Evolutionary conservation across 2,113 vertebrate species (phyloP), one percentile per base, ranked within the genome.

Genomic region (Saguinus imperator): DNA sequence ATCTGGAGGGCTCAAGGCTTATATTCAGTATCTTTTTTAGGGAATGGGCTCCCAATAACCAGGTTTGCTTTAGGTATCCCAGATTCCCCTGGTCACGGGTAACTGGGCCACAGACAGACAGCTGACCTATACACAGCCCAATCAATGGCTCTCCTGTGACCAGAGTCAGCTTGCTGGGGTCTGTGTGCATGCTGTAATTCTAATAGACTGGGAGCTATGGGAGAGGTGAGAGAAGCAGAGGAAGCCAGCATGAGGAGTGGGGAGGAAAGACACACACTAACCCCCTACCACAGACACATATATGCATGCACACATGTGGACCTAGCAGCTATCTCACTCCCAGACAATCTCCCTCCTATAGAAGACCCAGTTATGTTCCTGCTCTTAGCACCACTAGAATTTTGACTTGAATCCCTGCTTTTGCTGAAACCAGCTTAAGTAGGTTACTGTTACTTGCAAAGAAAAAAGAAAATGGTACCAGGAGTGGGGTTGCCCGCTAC

Each of bases 381-480:
- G 52, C 43, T 92, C 73, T 77, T 68, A 43, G 58, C 37, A 77
- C 9, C 27, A 40, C 45, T 32, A 64, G 43, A 94, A 83, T 50
- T 50, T 75, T 48, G 82, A 17, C 11, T 57, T 0, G 48, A 61
- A 82, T 2, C 32, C 9, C 35, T 91, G 43, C 70, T 87, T 72
- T 87, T 76, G 82, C 57, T 96, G 35, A 87, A 87, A 73, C n/a
- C 57, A 94, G 25, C 32, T 61, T 89, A 66, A 83, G 76, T 14
- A 52, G 55, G 9, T 25, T 88, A 93, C 86, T 82, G 55, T 20
- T 91, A 81, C 83, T 61, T n/a, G 35, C 17, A 48, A 35, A 58
- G 48, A 64, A 64, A 77, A 55, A 43, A 82, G 21, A 21, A 40
- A 43, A 64, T 68, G 64, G 11, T 8, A 7, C 25, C 0, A 9